Evolutionary conservation across 1,140 invertebrate genomes (phyloP), one percentile per base, ranked within the genome.

Genomic region (Habropoda laboriosa): DNA sequence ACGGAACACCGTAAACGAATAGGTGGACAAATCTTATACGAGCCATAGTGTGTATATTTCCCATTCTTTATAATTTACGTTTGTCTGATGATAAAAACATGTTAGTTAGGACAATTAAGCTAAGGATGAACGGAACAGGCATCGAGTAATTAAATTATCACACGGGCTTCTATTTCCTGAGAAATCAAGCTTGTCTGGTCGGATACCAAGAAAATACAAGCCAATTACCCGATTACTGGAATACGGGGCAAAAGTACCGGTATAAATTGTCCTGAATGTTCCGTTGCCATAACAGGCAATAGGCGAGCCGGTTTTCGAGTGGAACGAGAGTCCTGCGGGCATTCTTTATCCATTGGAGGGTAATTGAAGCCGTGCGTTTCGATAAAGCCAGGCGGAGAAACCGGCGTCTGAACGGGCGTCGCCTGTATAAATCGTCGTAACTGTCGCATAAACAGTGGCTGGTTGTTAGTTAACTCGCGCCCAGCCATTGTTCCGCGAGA

Each of bases 301-400:
- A 57, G 68, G 63, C 70, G 24, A 30, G 27, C 1, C n/a, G 35
- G n/a, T 27, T 47, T 47, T 74, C 40, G 55, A 35, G 38, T 13
- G 47, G 13, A n/a, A 24, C 1, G 78, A 24, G 70, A 76, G 51
- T 75, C 70, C 55, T 30, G 10, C 24, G 63, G 47, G 40, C 49
- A 38, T 81, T 68, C 51, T 80, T 71, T 47, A 58, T 21, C 57
- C 49, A 24, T 57, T 32, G 42, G 57, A n/a, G 58, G 32, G 45
- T 80, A 68, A 75, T 80, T 61, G 81, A 57, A 80, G 63, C 57
- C 27, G 64, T 42, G 35, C 45, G 66, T 78, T 57, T 57, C 73
- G 51, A 78, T 80, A 80, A 82, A 57, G 60, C 18, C 35, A 32
- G n/a, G 32, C 45, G 18, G 49, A 64, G 53, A 40, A 40, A 67